phyloP scores from a whole-genome alignment of 2,797 vertebrate genomes.

The Remorina albescens region DNA sequence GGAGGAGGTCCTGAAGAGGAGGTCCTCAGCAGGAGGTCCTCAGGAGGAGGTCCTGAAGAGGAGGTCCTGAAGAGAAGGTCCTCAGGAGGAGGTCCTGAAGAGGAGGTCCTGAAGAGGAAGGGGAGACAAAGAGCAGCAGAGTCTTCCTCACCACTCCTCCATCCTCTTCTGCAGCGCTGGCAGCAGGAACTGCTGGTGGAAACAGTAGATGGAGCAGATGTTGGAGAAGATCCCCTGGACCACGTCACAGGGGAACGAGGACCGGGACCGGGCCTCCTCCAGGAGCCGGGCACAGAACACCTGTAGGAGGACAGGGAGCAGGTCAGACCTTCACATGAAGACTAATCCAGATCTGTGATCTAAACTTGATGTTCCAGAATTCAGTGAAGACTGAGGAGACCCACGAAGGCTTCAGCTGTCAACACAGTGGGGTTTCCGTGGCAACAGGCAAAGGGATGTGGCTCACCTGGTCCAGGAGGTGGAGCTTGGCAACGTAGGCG shows the following conservation, averaged over 20 bases:
- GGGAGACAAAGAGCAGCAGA: not conserved
- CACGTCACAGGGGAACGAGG: slow-evolving; percentile 90
- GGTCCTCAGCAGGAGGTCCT: too few relatives aligned
- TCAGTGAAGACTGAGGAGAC: too few relatives aligned
- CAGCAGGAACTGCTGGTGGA: slow-evolving; percentile 94
- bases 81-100: too few relatives aligned
- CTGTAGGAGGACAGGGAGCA: slow-evolving; percentile 60
- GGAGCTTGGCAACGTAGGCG: slow-evolving; percentile 91
- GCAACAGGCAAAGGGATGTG: slow-evolving; percentile 21
- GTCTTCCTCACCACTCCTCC: slow-evolving; percentile 90
- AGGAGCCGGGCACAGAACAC: slow-evolving; percentile 91
- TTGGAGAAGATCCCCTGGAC: slow-evolving; percentile 94
- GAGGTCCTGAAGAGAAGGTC: too few relatives aligned
- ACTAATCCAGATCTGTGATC: too few relatives aligned
- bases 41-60: too few relatives aligned
- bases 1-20: too few relatives aligned
- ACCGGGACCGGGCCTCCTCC: slow-evolving; percentile 90
- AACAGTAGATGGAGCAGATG: slow-evolving; percentile 95
- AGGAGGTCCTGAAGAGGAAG: too few relatives aligned
- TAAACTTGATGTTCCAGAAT: too few relatives aligned
- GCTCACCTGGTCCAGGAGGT: slow-evolving; percentile 91
- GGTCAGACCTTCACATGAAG: too few relatives aligned
- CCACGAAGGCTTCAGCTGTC: too few relatives aligned
- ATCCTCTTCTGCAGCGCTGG: slow-evolving; percentile 94
- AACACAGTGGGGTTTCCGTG: not conserved